These are phyloP conservation scores for Gouania willdenowi DNA, from an alignment of 2,797 vertebrate species.

Conservation along the genomic window DNA sequence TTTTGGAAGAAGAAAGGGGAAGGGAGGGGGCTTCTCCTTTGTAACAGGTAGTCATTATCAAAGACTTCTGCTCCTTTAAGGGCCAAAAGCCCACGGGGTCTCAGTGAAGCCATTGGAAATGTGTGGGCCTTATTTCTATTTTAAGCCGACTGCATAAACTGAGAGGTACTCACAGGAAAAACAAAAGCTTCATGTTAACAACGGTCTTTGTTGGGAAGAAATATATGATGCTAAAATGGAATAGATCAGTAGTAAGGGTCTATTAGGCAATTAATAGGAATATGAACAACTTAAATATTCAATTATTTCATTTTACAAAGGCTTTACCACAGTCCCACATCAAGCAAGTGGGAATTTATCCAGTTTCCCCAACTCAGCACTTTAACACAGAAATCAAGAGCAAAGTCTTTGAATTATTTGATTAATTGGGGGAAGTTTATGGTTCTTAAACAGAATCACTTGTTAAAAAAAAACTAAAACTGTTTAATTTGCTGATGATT, in stretches of 20 bases:
- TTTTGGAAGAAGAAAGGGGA: conserved; percentile 16
- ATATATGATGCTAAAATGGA: too few species aligned
- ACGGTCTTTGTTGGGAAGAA: conserved; percentile 25
- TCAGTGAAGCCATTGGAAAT: conserved; percentile 61
- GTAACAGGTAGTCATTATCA: conserved; percentile 71
- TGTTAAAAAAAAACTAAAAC: conserved; percentile 31
- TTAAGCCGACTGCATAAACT: conserved; percentile 38
- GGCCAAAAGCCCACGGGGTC: conserved; percentile 61
- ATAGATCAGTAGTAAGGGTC: too few species aligned
- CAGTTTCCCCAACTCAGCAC: conserved; percentile 34
- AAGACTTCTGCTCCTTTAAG: conserved; percentile 68
- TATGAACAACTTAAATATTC: too few species aligned
- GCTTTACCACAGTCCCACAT: conserved; percentile 7
- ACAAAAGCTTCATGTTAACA: conserved; percentile 23
- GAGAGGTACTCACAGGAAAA: conserved; percentile 41
- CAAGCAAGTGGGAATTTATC: conserved; percentile 11
- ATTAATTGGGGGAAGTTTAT: conserved; percentile 33
- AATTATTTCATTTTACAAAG: too few species aligned
- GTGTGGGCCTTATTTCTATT: conserved; percentile 55
- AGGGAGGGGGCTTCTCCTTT: conserved; percentile 23
- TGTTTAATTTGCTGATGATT: conserved; percentile 53
- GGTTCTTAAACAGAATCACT: conserved; percentile 18
- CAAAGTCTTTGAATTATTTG: conserved; percentile 15
- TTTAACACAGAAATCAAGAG: not conserved
- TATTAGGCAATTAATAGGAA: too few species aligned